Percentiles rank a stretch among this genome's conserved stretches.
Conservation (phyloP, 2,113 vertebrate genomes). For the Pheucticus melanocephalus region DNA sequence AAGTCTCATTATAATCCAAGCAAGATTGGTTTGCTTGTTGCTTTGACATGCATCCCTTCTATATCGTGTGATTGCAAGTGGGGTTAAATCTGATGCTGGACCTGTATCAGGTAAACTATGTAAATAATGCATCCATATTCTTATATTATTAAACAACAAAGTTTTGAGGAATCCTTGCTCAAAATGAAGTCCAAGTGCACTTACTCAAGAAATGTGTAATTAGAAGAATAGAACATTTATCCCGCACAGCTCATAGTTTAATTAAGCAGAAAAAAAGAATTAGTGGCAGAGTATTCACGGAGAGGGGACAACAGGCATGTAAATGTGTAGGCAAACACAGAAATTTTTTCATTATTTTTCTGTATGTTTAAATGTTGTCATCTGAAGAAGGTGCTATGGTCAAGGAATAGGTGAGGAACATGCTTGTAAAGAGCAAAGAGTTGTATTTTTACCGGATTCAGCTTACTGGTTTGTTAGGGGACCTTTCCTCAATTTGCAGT, state of each 20-base stretch:
- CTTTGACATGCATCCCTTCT: background rate
- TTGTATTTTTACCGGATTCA: background rate
- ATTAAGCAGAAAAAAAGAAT: background rate
- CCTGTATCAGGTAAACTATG: rapidly evolving
- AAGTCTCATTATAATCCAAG: background rate
- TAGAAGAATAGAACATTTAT: background rate
- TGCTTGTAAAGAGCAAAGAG: background rate
- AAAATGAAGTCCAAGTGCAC: background rate
- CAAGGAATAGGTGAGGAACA: background rate
- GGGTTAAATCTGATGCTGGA: background rate
- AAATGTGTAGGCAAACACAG: background rate
- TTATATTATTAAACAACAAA: background rate
- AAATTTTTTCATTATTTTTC: background rate
- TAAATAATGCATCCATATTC: background rate
- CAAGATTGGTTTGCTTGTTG: background rate
- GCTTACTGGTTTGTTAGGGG: background rate
- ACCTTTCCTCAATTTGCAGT: background rate
- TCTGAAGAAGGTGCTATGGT: background rate
- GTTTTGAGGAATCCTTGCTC: background rate
- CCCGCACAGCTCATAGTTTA: background rate
- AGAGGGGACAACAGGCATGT: background rate
- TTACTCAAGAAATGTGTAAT: background rate
- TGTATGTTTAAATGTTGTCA: background rate
- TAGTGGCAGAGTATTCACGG: background rate
- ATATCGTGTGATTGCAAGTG: background rate